A percentile compares a stretch with the other conserved stretches of the same genome.
phyloP scores from a whole-genome alignment of 2,888 invertebrate genomes.

The Leucophenga maculata region DNA sequence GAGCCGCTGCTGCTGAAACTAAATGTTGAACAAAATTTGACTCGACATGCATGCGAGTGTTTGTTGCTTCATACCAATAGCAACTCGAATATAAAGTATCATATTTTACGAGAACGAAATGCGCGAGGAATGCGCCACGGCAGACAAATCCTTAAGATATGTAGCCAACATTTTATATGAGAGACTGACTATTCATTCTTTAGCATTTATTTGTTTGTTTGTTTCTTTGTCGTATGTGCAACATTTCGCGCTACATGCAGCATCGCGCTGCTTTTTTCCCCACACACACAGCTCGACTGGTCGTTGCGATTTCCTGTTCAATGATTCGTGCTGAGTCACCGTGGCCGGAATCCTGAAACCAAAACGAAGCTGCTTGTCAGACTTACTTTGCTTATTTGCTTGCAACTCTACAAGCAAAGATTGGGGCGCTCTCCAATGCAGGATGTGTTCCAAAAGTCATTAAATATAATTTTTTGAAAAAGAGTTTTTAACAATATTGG shows the following conservation, averaged over 20 bases:
- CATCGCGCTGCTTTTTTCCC: constrained; percentile 15
- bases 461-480: too few species aligned
- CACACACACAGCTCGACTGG: background rate
- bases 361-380: background rate
- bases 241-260: constrained; percentile 53
- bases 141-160: constrained; percentile 19
- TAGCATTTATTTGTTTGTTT: too few species aligned
- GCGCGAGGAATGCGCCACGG: background rate
- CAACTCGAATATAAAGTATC: constrained; percentile 39
- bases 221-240: constrained; percentile 41
- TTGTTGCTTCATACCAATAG: background rate
- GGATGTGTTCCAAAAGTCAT: too few species aligned
- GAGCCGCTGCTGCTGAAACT: background rate
- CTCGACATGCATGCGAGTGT: constrained; percentile 5
- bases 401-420: too few species aligned
- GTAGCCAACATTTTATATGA: background rate
- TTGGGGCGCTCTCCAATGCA: too few species aligned
- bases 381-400: too few species aligned
- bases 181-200: background rate
- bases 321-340: constrained; percentile 57
- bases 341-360: constrained; percentile 32
- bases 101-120: constrained; percentile 39
- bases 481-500: too few species aligned
- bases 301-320: constrained; percentile 51
- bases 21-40: constrained; percentile 11